Conservation (phyloP, 1,140 invertebrate species). For the Tribolium castaneum region DNA sequence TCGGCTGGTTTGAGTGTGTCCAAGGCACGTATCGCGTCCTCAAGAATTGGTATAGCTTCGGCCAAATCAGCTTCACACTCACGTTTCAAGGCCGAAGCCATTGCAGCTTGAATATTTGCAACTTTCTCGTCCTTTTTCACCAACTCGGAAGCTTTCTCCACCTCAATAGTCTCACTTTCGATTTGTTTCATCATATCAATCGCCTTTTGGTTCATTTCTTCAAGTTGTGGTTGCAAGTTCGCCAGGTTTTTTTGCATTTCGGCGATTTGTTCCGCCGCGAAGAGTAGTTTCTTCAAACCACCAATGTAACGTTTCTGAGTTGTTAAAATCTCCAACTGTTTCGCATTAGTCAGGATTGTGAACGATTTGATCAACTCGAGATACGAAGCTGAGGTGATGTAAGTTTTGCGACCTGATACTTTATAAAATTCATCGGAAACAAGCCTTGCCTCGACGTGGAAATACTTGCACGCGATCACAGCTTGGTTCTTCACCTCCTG, state of each 20-base stretch:
- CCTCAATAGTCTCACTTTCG: slow-evolving; percentile 86
- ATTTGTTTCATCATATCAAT: slow-evolving; percentile 87
- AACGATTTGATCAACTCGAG: slow-evolving; percentile 88
- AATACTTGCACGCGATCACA: slow-evolving; percentile 86
- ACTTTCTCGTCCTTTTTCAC: slow-evolving; percentile 90
- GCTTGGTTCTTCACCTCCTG: slow-evolving; percentile 76
- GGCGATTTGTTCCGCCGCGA: slow-evolving; percentile 78
- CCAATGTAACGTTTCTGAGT: slow-evolving; percentile 5
- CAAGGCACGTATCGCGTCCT: slow-evolving; percentile 84
- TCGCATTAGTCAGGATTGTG: slow-evolving; percentile 78
- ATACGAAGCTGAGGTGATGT: slow-evolving; percentile 92
- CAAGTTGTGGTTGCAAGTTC: slow-evolving; percentile 85
- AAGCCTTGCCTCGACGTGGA: slow-evolving; percentile 81
- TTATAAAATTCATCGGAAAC: slow-evolving; percentile 74
- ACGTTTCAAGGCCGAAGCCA: slow-evolving; percentile 82
- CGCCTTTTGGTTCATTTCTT: slow-evolving; percentile 84
- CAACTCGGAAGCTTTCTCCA: slow-evolving; percentile 85
- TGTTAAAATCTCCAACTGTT: slow-evolving; percentile 81
- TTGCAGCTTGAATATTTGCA: slow-evolving; percentile 89
- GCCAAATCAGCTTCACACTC: slow-evolving; percentile 94
- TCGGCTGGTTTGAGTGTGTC: slow-evolving; percentile 95
- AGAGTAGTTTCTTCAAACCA: slow-evolving; percentile 81
- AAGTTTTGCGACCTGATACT: slow-evolving; percentile 79
- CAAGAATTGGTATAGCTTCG: slow-evolving; percentile 87
- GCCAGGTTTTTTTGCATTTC: slow-evolving; percentile 89